A percentile compares a stretch with the other conserved stretches of the same genome.
Conservation (phyloP, 2,888 invertebrate species). For the Argyresthia albistria region DNA sequence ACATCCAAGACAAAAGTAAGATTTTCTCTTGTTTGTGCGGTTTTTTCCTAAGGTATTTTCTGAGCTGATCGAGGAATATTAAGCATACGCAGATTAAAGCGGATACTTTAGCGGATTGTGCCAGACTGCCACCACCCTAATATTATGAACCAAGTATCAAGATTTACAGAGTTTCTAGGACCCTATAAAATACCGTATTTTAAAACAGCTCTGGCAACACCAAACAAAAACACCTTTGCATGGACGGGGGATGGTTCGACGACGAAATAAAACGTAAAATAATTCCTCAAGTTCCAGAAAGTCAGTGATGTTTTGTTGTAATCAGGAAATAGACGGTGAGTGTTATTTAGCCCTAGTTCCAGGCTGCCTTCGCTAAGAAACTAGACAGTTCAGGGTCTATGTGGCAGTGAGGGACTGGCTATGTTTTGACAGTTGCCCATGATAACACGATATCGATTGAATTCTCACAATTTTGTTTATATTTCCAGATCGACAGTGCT, state of each 20-base stretch:
- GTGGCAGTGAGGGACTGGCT: constrained; percentile 34
- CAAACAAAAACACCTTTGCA: constrained; percentile 5
- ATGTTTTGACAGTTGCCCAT: constrained; percentile 67
- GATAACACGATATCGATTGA: constrained; percentile 14
- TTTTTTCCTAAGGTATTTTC: too few species aligned
- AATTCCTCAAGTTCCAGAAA: background rate
- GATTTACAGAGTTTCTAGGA: too few species aligned
- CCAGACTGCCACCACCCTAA: too few species aligned
- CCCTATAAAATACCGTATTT: background rate
- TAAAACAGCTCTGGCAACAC: constrained; percentile 6
- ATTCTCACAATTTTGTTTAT: constrained; percentile 45
- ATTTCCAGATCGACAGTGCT: constrained; percentile 23
- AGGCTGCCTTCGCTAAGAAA: background rate
- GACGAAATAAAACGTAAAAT: background rate
- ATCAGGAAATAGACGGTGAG: background rate
- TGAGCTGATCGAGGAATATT: background rate
- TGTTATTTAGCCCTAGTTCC: background rate
- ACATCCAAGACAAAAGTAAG: too few species aligned
- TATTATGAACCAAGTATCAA: too few species aligned
- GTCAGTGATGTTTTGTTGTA: background rate
- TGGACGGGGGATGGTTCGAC: constrained; percentile 10
- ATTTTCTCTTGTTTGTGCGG: too few species aligned
- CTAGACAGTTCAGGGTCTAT: constrained; percentile 27
- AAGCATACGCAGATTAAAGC: too few species aligned
- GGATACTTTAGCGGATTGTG: too few species aligned